Evolutionary conservation across 2,888 invertebrate species (phyloP).

Genomic region (Trachelus troglodyta): DNA sequence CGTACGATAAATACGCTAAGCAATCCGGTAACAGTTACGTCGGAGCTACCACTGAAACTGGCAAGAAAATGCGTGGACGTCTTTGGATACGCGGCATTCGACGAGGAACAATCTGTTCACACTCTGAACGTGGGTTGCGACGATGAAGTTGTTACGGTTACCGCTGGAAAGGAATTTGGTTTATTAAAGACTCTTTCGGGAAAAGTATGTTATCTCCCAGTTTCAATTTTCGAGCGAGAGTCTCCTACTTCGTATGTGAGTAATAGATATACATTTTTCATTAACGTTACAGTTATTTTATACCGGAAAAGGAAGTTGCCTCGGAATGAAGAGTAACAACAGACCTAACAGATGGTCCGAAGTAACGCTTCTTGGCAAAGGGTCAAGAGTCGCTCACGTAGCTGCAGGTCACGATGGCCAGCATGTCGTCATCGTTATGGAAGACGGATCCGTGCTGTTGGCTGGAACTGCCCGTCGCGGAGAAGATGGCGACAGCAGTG

Average conservation of each 20-base stretch:
- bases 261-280: not conserved
- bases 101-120: constrained; percentile 72
- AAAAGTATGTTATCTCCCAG: constrained; percentile 70
- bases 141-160: constrained; percentile 82
- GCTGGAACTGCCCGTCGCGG: constrained; percentile 88
- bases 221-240: not conserved
- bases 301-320: constrained; percentile 85
- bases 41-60: constrained; percentile 76
- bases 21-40: constrained; percentile 71
- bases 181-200: constrained; percentile 86
- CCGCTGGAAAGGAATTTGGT: constrained; percentile 91
- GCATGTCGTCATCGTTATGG: constrained; percentile 90
- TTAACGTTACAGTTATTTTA: constrained; percentile 76
- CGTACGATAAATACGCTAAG: constrained; percentile 76
- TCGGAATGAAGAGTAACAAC: constrained; percentile 82
- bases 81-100: constrained; percentile 78
- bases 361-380: constrained; percentile 75
- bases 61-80: constrained; percentile 84
- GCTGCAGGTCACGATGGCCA: constrained; percentile 94
- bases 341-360: constrained; percentile 74
- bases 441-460: constrained; percentile 92
- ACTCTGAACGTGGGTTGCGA: constrained; percentile 72
- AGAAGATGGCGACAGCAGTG: constrained; percentile 90
- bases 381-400: constrained; percentile 79
- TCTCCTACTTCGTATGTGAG: not conserved